These are phyloP conservation scores for Petroica traversi DNA, from an alignment of 2,113 vertebrate genomes.

Conservation along the genomic window DNA sequence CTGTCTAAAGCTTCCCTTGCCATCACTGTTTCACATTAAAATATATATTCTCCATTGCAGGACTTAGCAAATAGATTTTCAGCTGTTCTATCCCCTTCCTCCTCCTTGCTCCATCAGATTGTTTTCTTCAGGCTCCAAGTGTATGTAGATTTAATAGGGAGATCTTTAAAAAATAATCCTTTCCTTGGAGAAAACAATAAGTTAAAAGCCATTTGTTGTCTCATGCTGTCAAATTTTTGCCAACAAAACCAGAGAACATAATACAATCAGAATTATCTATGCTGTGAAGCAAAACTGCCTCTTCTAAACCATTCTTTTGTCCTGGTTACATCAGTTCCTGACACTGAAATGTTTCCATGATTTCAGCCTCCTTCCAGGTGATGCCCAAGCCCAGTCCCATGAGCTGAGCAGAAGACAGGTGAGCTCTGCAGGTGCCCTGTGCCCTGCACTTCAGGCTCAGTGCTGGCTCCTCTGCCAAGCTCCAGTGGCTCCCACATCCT, in stretches of 20 bases:
- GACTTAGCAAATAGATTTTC: conserved; percentile 1
- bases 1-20: neutral
- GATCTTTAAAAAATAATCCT: conserved; percentile 43
- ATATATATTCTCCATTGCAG: neutral
- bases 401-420: neutral
- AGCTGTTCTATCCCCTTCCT: neutral
- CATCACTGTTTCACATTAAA: conserved; percentile 9
- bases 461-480: neutral
- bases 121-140: conserved; percentile 25
- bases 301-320: neutral
- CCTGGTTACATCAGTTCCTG: neutral
- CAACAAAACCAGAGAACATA: conserved; percentile 16
- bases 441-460: neutral
- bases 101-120: neutral
- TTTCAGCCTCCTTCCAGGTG: neutral
- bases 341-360: neutral
- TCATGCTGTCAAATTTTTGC: conserved; percentile 22
- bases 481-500: neutral
- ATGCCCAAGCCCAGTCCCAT: neutral
- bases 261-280: neutral
- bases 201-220: conserved; percentile 47
- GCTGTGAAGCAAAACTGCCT: neutral
- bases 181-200: conserved; percentile 1
- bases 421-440: neutral
- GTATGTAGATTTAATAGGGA: conserved; percentile 59